Evolutionary conservation across 2,888 invertebrate genomes (phyloP).

Genomic region (Caenorhabditis imperialis): DNA sequence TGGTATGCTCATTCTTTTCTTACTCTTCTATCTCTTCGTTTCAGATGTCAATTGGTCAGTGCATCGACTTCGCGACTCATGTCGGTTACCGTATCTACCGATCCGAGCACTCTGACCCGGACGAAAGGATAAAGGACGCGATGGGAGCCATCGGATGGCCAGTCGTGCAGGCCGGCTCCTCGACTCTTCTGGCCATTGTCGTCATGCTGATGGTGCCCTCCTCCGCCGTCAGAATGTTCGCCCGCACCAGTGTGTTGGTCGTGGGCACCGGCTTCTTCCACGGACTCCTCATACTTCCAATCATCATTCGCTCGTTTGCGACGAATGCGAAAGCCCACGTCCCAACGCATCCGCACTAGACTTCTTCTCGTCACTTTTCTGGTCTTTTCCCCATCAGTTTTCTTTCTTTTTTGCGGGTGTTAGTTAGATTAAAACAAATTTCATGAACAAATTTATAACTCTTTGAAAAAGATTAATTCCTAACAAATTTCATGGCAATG

Average conservation of each 20-base stretch:
- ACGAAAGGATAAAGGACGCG: constrained; percentile 70
- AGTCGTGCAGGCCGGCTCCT: constrained; percentile 75
- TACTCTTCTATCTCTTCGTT: not conserved
- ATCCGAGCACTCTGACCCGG: constrained; percentile 58
- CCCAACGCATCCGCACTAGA: constrained; percentile 50
- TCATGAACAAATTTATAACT: not conserved
- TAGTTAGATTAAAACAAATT: constrained; percentile 3
- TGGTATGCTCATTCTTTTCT: constrained; percentile 56
- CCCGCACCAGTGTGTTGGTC: constrained; percentile 75
- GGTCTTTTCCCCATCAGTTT: not conserved
- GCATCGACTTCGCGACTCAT: constrained; percentile 78
- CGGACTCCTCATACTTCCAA: constrained; percentile 75
- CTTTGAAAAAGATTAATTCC: not conserved
- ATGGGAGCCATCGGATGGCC: constrained; percentile 78
- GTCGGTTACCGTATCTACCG: constrained; percentile 76
- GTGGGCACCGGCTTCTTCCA: constrained; percentile 77
- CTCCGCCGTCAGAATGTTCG: constrained; percentile 77
- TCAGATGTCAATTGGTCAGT: constrained; percentile 77
- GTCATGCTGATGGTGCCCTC: constrained; percentile 76
- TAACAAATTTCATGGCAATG: constrained; percentile 65
- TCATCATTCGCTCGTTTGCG: constrained; percentile 67
- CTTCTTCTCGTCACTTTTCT: constrained; percentile 8
- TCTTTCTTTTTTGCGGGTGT: constrained; percentile 27
- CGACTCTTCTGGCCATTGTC: constrained; percentile 58
- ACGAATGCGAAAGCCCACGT: constrained; percentile 55